Evolutionary conservation across 2,113 vertebrate species (phyloP).

Genomic region (Eulemur rufifrons): DNA sequence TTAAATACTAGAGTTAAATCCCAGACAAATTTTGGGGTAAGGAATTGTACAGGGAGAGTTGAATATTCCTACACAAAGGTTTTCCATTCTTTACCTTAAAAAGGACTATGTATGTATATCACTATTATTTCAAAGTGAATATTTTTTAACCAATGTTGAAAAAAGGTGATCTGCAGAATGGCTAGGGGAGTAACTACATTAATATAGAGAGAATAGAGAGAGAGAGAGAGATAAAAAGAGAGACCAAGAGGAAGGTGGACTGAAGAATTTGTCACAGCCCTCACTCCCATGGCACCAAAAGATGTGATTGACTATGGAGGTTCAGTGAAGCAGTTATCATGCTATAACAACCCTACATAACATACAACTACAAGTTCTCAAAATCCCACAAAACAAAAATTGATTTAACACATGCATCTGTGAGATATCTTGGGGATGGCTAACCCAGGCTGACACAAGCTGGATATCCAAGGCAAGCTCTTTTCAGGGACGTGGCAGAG

Average conservation of each 20-base stretch:
- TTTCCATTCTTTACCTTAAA: background rate
- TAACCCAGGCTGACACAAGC: background rate
- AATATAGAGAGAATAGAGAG: background rate
- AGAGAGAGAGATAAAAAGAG: background rate
- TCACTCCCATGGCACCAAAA: background rate
- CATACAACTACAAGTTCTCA: background rate
- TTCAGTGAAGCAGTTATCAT: background rate
- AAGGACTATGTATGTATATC: background rate
- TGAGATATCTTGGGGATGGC: no score
- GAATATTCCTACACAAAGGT: background rate
- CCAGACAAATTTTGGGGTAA: background rate
- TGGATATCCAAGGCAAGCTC: background rate
- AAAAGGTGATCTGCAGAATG: background rate
- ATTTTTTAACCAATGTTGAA: background rate
- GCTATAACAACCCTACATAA: background rate
- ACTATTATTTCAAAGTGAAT: background rate
- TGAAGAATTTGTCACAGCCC: background rate
- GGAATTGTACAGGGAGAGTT: background rate
- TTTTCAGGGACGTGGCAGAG: background rate
- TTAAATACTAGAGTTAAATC: background rate
- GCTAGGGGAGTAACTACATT: background rate
- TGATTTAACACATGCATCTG: background rate
- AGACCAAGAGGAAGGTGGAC: background rate
- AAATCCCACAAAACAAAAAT: background rate
- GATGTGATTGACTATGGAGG: background rate